Evolutionary conservation across 2,888 invertebrate species (phyloP).

Genomic region (Lymantria monacha): DNA sequence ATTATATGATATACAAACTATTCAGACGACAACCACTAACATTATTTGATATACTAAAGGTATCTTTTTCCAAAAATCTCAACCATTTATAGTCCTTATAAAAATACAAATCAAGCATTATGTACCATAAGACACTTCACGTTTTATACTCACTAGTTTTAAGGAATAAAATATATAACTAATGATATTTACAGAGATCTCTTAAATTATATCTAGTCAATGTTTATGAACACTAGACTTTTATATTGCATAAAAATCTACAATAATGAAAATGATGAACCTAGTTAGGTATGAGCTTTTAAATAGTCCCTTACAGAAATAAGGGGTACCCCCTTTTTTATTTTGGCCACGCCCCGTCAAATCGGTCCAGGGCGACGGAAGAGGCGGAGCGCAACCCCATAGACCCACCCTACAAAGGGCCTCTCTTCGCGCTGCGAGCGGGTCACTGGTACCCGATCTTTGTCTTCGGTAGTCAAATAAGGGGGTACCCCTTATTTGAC

Average conservation of each 20-base stretch:
- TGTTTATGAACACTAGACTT: constrained; percentile 5
- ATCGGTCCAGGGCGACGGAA: no score
- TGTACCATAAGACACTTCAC: constrained; percentile 62
- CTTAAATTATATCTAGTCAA: constrained; percentile 29
- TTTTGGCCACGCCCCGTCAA: no score
- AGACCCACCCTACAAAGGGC: no score
- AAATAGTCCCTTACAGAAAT: no score
- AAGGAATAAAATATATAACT: constrained; percentile 33
- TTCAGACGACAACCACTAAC: not conserved
- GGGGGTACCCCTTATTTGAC: no score
- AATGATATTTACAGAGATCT: constrained; percentile 49
- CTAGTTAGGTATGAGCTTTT: no score
- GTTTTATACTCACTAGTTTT: constrained; percentile 33
- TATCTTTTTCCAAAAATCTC: constrained; percentile 39
- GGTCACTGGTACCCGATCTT: no score
- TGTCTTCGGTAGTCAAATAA: no score
- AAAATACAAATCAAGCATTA: constrained; percentile 61
- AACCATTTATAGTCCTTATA: constrained; percentile 51
- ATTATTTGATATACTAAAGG: not conserved
- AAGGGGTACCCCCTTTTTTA: no score
- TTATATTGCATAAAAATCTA: not conserved
- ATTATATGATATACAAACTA: not conserved
- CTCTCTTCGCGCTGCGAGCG: no score
- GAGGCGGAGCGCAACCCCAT: no score
- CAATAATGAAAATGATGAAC: not conserved